phyloP scores from a whole-genome alignment of 2,113 vertebrate species.

The Catharus fuscescens region DNA sequence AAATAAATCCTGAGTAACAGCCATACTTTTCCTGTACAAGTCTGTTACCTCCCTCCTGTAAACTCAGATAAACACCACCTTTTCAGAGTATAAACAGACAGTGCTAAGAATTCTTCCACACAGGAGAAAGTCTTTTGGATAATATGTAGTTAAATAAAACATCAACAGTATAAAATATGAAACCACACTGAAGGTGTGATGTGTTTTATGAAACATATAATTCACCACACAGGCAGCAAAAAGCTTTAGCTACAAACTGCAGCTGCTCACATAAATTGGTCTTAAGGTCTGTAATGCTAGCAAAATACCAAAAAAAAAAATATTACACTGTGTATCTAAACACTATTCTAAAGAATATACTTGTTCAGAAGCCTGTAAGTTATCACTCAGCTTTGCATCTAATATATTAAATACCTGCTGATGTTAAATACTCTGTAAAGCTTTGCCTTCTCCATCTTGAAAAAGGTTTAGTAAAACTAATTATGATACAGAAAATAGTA shows the following conservation, averaged over 20 bases:
- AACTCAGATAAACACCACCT: not conserved
- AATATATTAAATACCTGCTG: not conserved
- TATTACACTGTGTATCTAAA: not conserved
- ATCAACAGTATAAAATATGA: not conserved
- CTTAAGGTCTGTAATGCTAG: not conserved
- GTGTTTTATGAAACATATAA: not conserved
- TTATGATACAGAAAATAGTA: not conserved
- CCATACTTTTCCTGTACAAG: accelerated
- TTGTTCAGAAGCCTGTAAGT: not conserved
- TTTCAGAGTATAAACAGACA: not conserved
- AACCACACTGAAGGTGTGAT: not conserved
- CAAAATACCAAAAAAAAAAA: not conserved
- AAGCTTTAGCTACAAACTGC: not conserved
- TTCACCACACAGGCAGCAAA: not conserved
- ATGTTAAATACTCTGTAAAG: not conserved
- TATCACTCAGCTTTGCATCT: not conserved
- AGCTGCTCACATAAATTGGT: not conserved
- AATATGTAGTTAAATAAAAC: not conserved
- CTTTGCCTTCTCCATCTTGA: not conserved
- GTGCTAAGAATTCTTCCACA: not conserved
- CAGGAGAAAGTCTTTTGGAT: not conserved
- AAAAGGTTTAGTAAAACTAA: not conserved
- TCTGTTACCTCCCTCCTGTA: not conserved
- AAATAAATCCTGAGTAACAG: not conserved
- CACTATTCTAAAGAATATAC: not conserved